Evolutionary conservation across 1,140 invertebrate genomes (phyloP).

Genomic region (Drosophila subobscura): DNA sequence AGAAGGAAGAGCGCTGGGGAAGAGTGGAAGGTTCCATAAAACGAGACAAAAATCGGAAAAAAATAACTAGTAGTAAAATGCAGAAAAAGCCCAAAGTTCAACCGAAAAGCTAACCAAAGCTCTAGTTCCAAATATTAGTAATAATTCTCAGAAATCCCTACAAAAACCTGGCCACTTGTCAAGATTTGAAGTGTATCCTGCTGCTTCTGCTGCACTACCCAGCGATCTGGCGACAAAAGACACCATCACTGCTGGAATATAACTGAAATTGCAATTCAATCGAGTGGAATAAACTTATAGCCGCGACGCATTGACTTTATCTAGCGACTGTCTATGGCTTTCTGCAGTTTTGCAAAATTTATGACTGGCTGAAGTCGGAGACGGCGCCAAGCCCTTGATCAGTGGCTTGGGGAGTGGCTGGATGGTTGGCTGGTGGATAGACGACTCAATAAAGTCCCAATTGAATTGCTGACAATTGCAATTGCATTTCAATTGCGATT

Average conservation of each 20-base stretch:
- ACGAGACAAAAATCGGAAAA: no score
- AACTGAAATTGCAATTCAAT: conserved; percentile 73
- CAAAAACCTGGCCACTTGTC: no score
- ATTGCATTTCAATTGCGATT: conserved; percentile 50
- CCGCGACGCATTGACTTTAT: conserved; percentile 25
- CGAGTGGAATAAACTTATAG: conserved; percentile 79
- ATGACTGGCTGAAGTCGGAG: conserved; percentile 38
- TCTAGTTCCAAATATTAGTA: no score
- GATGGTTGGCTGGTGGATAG: conserved; percentile 15
- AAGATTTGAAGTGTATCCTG: no score
- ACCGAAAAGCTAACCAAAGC: no score
- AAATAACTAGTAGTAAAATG: no score
- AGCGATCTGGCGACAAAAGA: no score
- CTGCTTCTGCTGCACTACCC: no score
- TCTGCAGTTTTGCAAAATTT: conserved; percentile 48
- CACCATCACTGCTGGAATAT: conserved; percentile 8
- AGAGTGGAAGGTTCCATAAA: no score
- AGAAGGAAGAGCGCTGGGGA: background rate
- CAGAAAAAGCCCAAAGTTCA: no score
- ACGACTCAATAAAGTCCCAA: conserved; percentile 61
- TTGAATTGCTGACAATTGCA: conserved; percentile 73
- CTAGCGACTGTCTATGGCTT: conserved; percentile 53
- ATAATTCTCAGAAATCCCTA: no score
- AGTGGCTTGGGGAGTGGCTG: background rate
- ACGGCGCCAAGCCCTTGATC: background rate